These are phyloP conservation scores for Aporophyla nigra DNA, from an alignment of 2,888 invertebrate genomes.

Conservation along the genomic window DNA sequence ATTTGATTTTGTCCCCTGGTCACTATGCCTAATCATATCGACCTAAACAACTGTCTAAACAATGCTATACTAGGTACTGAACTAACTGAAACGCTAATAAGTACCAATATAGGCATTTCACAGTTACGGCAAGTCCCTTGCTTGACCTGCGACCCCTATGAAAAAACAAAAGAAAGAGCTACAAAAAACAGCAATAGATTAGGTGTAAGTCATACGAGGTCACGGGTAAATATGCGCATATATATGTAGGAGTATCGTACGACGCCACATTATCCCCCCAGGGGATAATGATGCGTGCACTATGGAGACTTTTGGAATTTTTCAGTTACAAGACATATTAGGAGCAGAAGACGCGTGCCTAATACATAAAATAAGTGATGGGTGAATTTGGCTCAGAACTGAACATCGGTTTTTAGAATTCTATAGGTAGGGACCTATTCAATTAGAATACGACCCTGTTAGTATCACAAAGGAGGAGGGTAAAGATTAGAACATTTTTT, in stretches of 20 bases:
- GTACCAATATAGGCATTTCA: neutral
- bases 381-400: no score
- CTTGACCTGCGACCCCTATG: neutral
- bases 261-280: constrained; percentile 70
- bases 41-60: neutral
- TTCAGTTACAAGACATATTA: constrained; percentile 24
- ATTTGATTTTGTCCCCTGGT: neutral
- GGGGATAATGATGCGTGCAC: constrained; percentile 75
- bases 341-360: constrained; percentile 8
- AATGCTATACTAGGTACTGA: neutral
- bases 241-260: constrained; percentile 62
- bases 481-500: no score
- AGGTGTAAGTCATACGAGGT: constrained; percentile 48
- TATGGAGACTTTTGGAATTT: constrained; percentile 58
- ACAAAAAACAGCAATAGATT: constrained; percentile 33
- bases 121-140: neutral
- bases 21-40: neutral
- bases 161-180: constrained; percentile 31
- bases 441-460: no score
- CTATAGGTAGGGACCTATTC: no score
- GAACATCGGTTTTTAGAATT: no score
- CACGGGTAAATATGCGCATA: constrained; percentile 72
- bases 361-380: neutral
- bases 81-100: neutral
- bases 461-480: no score